Evolutionary conservation across 2,113 vertebrate genomes (phyloP), one percentile per base, ranked within the genome.

Genomic region (Neofelis nebulosa): DNA sequence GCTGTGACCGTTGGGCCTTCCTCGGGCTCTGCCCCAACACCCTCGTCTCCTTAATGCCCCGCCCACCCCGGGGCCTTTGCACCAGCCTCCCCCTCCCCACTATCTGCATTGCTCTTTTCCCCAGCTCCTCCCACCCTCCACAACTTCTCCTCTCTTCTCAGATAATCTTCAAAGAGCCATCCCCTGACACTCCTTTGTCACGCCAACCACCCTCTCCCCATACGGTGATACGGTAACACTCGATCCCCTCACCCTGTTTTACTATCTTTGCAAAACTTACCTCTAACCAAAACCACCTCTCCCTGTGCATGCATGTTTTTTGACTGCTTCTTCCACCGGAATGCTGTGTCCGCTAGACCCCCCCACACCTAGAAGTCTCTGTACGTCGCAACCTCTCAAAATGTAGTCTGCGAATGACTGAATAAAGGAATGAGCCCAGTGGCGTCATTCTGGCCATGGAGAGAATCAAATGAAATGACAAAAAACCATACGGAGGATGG

Each of bases 321-420:
- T 33, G 13, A 31, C 29, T 8, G 0, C 48, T 31, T 33, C 0
- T 55, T 50, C 36, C 13, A 27, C 31, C 13, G 16, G 36, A 61
- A 68, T 3, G 4, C 4, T 7, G 23, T 38, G 21, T 41, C 65
- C n/a, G 10, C 12, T 16, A 45, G 29, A 41, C 38, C 5, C 61
- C 61, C 76, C 19, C 18, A 4, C 1, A 25, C 68, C 50, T 36
- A 10, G 55, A 81, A 41, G 82, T 21, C 61, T 31, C 0, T 11
- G 21, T 1, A 1, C 1, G 1, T 5, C 45, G 45, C 6, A 8
- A 4, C 10, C 57, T 80, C 74, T 73, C 81, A 7, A 12, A 5
- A 19, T 3, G 2, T 2, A 1, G 4, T 50, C 41, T 3, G 2
- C 0, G n/a, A 55, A 3, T 27, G 41, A 38, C 0, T 0, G 38